phyloP scores from a whole-genome alignment of 2,888 invertebrate species.

The Amphipoea oculea region DNA sequence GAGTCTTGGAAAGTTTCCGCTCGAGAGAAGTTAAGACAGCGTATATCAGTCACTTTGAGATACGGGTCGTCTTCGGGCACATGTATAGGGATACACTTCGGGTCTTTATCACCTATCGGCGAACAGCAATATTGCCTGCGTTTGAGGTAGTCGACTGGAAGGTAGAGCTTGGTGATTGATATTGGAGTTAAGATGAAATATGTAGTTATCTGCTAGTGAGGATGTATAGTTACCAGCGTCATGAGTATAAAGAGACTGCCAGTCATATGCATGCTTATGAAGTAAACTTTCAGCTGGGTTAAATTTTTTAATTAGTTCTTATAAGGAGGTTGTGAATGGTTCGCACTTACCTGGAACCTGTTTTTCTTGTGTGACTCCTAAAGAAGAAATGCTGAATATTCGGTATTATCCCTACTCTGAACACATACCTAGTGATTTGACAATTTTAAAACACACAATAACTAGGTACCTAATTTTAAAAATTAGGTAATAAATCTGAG shows the following conservation, averaged over 20 bases:
- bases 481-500: not conserved
- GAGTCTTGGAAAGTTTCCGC: conserved; percentile 85
- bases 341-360: not conserved
- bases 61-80: conserved; percentile 82
- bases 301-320: not conserved
- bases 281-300: not conserved
- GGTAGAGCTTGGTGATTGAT: conserved; percentile 31
- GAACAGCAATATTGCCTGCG: conserved; percentile 77
- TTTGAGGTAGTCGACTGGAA: conserved; percentile 79
- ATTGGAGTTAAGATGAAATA: conserved; percentile 20
- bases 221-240: not conserved
- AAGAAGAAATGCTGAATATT: no score
- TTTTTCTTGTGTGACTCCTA: no score
- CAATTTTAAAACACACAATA: not conserved
- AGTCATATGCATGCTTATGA: not conserved
- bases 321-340: not conserved
- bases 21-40: conserved; percentile 82
- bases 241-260: not conserved
- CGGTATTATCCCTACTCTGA: not conserved
- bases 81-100: conserved; percentile 78
- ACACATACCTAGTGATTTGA: not conserved
- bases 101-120: conserved; percentile 71
- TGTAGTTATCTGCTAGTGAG: not conserved
- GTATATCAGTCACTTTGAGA: conserved; percentile 82
- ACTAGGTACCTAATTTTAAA: not conserved